Base-by-base conservation (phyloP, 1,140 invertebrate species). In the Drosophila biarmipes region DNA sequence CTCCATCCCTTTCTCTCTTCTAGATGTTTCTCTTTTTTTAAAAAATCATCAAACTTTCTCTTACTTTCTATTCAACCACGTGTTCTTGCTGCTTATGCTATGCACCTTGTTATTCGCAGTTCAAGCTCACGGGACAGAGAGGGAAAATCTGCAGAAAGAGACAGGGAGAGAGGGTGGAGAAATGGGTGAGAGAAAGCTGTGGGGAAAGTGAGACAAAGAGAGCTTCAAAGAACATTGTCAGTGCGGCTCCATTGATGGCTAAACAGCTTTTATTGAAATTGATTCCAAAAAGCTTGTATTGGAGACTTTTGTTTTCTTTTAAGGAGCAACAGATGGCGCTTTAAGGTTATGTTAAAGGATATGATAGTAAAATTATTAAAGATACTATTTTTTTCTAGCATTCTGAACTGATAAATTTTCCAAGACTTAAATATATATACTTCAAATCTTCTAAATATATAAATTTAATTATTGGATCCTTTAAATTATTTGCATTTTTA, bases 61-160 rank as follows among this genome's bases (percentile, higher is more conserved):
- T 73, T 73, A 40, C 5, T 17, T 17, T 12, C 12, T 15, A 2
- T 7, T 8, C 59, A 40, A 74, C 74, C 82, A 87, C 84, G 84
- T 87, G 84, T 77, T 87, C 61, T 24, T 68, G 75, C 68, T 67
- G 52, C 29, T 64, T 87, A 64, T 82, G 72, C 71, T 66, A n/a
- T 87, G 79, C 49, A 42, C 51, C 54, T 84, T 86, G 84, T 84
- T 79, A 64, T 86, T 89, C 84, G 75, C 55, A 76, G 72, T 56
- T 55, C 48, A 75, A 40, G 63, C 52, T 62, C 49, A 43, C 45
- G 4, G 15, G 17, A 66, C 27, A 57, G 57, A 52, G 37, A 27
- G 5, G 54, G 17, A 31, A 15, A 21, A 42, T 11, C 8, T 5
- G 17, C 14, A 12, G 27, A 29, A 21, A 68, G 27, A 40, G 59